Evolutionary conservation across 2,888 invertebrate species (phyloP).

Genomic region (Oscheius sp.): DNA sequence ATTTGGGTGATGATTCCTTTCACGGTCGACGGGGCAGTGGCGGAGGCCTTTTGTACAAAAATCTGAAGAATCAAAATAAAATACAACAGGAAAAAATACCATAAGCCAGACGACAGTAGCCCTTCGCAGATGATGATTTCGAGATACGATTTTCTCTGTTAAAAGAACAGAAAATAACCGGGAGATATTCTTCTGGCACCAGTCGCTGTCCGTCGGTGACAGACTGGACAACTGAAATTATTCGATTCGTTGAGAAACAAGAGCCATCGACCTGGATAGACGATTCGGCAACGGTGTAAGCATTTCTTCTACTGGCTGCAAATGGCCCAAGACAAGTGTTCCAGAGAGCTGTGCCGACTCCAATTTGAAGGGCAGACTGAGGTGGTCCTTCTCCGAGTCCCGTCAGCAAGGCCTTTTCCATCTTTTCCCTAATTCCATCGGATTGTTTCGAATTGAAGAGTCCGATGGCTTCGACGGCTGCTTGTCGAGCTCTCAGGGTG

Average conservation of each 20-base stretch:
- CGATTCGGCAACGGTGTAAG: slow-evolving; percentile 32
- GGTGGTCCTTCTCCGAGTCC: slow-evolving; percentile 59
- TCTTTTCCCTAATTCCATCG: slow-evolving; percentile 1
- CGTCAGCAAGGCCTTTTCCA: slow-evolving; percentile 37
- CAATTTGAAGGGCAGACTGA: slow-evolving; percentile 61
- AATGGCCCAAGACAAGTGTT: slow-evolving; percentile 44
- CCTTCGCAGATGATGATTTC: slow-evolving; percentile 57
- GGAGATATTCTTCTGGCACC: not conserved
- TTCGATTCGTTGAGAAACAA: too few species aligned
- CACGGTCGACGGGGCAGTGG: slow-evolving; percentile 25
- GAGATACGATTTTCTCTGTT: slow-evolving; percentile 40
- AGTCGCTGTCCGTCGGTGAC: not conserved
- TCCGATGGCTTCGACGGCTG: slow-evolving; percentile 45
- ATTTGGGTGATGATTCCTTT: slow-evolving; percentile 35
- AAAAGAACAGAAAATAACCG: slow-evolving; percentile 10
- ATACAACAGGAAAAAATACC: slow-evolving; percentile 24
- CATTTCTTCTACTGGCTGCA: slow-evolving; percentile 40
- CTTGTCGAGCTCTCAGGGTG: slow-evolving; percentile 45
- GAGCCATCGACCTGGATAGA: slow-evolving; percentile 9
- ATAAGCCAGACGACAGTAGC: slow-evolving; percentile 61
- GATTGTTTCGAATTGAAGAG: slow-evolving; percentile 3
- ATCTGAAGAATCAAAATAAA: slow-evolving; percentile 5
- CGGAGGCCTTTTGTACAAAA: slow-evolving; percentile 42
- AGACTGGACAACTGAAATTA: not conserved
- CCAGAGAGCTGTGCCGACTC: slow-evolving; percentile 53